Percentiles rank a stretch among this genome's conserved stretches.
phyloP scores from a whole-genome alignment of 2,888 invertebrate species.

The Epinotia bilunana region DNA sequence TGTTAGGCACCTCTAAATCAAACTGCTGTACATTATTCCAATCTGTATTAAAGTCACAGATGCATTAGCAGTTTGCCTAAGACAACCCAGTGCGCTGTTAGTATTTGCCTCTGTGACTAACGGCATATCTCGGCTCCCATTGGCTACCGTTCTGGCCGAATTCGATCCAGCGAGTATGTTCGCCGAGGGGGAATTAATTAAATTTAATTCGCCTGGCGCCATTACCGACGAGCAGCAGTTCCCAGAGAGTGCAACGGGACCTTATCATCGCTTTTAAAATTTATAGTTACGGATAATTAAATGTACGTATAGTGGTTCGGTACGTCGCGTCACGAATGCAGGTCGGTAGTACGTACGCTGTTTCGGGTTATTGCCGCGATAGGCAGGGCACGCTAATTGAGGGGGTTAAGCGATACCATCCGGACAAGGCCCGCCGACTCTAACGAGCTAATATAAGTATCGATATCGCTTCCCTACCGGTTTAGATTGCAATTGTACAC shows the following conservation, averaged over 20 bases:
- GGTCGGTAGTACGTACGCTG: slow-evolving; percentile 58
- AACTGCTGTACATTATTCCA: slow-evolving; percentile 22
- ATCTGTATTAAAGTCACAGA: slow-evolving; percentile 1
- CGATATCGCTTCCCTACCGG: slow-evolving; percentile 53
- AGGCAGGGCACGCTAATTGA: slow-evolving; percentile 72
- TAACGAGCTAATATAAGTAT: slow-evolving; percentile 68
- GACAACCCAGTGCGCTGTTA: slow-evolving; percentile 27
- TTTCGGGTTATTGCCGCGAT: slow-evolving; percentile 69
- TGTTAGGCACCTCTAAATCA: slow-evolving; percentile 32
- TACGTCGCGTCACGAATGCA: slow-evolving; percentile 72
- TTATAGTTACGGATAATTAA: slow-evolving; percentile 81
- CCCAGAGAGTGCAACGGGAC: slow-evolving; percentile 71
- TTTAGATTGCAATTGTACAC: slow-evolving; percentile 42
- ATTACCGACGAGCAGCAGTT: slow-evolving; percentile 65
- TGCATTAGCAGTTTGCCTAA: slow-evolving; percentile 4
- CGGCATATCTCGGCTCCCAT: slow-evolving; percentile 38
- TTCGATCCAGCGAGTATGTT: slow-evolving; percentile 53
- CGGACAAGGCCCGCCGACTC: slow-evolving; percentile 63
- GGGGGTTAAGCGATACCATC: slow-evolving; percentile 71
- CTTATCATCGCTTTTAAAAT: slow-evolving; percentile 79
- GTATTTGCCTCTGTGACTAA: slow-evolving; percentile 36
- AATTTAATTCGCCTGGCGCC: slow-evolving; percentile 71
- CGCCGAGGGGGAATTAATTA: slow-evolving; percentile 72
- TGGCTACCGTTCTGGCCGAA: slow-evolving; percentile 48
- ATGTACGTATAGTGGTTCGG: slow-evolving; percentile 68